Percentiles rank a stretch among this genome's conserved stretches.
Evolutionary conservation across 2,797 vertebrate genomes (phyloP).

Genomic region (Phoxinus dragarum): DNA sequence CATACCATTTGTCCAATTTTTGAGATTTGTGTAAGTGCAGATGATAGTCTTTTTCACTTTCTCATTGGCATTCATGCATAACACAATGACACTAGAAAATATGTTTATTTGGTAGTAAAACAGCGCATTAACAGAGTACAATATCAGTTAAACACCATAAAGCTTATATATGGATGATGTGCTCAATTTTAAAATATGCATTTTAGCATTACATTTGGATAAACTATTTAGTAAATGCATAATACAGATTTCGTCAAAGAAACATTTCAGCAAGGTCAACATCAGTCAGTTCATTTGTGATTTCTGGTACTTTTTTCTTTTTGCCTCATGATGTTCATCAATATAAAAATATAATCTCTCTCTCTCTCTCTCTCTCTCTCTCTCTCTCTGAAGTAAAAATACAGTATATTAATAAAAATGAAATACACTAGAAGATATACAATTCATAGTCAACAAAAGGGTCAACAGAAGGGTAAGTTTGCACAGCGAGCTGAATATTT

Average conservation of each 20-base stretch:
- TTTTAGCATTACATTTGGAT: neutral
- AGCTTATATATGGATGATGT: neutral
- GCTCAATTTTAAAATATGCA: neutral
- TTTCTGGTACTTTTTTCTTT: neutral
- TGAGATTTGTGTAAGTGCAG: neutral
- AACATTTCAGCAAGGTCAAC: neutral
- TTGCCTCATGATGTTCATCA: neutral
- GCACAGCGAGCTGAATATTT: neutral
- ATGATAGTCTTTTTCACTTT: neutral
- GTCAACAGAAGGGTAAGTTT: neutral
- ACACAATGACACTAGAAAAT: neutral
- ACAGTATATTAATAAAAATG: neutral
- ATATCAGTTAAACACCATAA: neutral
- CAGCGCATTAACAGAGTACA: neutral
- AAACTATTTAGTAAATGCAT: neutral
- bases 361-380: neutral
- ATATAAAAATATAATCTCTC: neutral
- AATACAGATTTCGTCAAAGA: neutral
- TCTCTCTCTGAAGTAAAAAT: neutral
- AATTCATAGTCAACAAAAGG: neutral
- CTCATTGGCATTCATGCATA: neutral
- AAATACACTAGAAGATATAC: too few relatives aligned
- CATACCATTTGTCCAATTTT: neutral
- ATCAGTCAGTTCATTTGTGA: neutral
- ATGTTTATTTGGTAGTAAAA: neutral